These are phyloP conservation scores for Clarias platycephalus DNA, from an alignment of 2,797 vertebrate species.

Conservation along the genomic window DNA sequence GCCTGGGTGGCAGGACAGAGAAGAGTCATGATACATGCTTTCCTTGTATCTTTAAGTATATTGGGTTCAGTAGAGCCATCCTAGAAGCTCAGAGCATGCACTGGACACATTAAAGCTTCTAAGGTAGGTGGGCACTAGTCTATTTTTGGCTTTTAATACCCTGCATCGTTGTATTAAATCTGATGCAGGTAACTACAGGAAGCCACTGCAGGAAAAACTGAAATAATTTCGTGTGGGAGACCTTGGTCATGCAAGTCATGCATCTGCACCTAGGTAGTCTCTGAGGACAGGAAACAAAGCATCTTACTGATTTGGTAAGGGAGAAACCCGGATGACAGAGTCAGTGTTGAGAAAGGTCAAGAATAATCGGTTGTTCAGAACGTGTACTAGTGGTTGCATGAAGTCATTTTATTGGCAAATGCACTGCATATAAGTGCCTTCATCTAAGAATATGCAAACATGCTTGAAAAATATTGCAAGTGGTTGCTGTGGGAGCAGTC, in stretches of 20 bases:
- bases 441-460: not conserved
- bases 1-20: not conserved
- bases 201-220: not conserved
- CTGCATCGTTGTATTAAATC: not conserved
- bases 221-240: not conserved
- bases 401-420: not conserved
- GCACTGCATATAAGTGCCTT: not conserved
- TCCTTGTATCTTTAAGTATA: not conserved
- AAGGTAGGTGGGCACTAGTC: not conserved
- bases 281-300: not conserved
- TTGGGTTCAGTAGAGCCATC: not conserved
- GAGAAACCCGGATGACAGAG: not conserved
- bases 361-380: not conserved
- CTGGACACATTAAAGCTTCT: not conserved
- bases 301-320: not conserved
- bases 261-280: not conserved
- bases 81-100: not conserved
- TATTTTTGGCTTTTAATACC: constrained; percentile 1
- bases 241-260: not conserved
- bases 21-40: not conserved
- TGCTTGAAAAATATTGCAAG: not conserved
- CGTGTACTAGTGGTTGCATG: not conserved
- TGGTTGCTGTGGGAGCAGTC: not conserved
- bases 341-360: not conserved
- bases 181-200: not conserved